Evolutionary conservation across 2,888 invertebrate genomes (phyloP).

Genomic region (Drosophila mimetica): DNA sequence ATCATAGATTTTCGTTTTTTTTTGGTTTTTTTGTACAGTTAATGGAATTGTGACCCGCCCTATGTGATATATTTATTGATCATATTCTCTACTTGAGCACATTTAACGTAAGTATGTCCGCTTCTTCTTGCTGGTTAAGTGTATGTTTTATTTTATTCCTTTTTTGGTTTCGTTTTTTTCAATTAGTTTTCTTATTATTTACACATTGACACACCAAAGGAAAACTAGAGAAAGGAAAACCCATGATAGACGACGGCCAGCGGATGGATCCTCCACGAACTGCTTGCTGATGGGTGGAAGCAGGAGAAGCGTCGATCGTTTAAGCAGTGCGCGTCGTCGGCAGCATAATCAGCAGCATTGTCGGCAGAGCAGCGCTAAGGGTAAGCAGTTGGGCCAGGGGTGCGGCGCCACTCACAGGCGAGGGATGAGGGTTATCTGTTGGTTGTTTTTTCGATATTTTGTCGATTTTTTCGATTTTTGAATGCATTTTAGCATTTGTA

Average conservation of each 20-base stretch:
- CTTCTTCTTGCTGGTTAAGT: conserved; percentile 26
- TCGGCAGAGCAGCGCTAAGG: conserved; percentile 24
- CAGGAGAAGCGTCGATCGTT: conserved; percentile 21
- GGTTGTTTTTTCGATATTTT: conserved; percentile 39
- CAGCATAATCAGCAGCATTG: conserved; percentile 30
- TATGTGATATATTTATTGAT: conserved; percentile 34
- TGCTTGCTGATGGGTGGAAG: conserved; percentile 29
- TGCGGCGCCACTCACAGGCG: conserved; percentile 40
- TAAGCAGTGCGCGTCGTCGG: conserved; percentile 54
- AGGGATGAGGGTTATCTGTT: conserved; percentile 65
- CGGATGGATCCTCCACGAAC: conserved; percentile 29
- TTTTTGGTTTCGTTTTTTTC: conserved; percentile 11
- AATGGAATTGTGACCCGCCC: conserved; percentile 61
- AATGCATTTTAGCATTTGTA: conserved; percentile 24
- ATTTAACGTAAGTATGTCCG: conserved; percentile 32
- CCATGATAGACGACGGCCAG: conserved; percentile 13
- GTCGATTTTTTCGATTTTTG: conserved; percentile 22
- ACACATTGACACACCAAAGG: conserved; percentile 32
- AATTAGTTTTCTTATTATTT: conserved; percentile 35
- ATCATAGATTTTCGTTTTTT: conserved; percentile 12
- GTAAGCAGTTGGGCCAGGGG: conserved; percentile 43
- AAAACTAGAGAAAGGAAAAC: conserved; percentile 19
- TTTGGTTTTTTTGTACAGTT: conserved; percentile 67
- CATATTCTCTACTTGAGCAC: conserved; percentile 44
- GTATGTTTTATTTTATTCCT: conserved; percentile 22